Conservation (phyloP, 2,797 vertebrate genomes). For the Phrynocephalus forsythii region DNA sequence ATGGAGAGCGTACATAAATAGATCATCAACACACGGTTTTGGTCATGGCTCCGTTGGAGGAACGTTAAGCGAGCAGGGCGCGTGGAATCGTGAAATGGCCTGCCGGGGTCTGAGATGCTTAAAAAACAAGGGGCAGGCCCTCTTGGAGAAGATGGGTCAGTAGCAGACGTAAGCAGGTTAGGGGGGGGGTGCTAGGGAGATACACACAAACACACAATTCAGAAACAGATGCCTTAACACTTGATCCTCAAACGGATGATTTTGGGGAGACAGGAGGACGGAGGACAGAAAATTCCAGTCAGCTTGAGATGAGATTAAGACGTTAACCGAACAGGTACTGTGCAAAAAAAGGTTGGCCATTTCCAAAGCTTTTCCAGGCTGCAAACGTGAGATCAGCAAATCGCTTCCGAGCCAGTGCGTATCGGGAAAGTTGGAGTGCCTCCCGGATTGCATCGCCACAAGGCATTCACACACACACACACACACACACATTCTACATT, state of each 20-base stretch:
- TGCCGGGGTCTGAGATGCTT: background rate
- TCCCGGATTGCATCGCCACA: background rate
- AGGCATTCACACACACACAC: too few relatives aligned
- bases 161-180: background rate
- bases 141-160: background rate
- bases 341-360: constrained; percentile 71
- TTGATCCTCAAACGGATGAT: constrained; percentile 15
- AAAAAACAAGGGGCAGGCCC: too few relatives aligned
- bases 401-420: constrained; percentile 41
- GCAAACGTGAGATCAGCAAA: constrained; percentile 62
- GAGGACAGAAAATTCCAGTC: constrained; percentile 56
- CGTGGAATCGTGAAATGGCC: fast-evolving
- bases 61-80: constrained; percentile 18
- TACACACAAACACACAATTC: background rate
- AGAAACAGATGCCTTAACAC: background rate
- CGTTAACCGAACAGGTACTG: constrained; percentile 59
- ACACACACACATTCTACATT: too few relatives aligned
- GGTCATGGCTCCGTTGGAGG: constrained; percentile 74
- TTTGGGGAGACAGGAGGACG: background rate
- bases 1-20: constrained; percentile 62
- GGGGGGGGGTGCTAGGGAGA: background rate
- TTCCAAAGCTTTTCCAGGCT: constrained; percentile 59
- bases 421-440: fast-evolving
- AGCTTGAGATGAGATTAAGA: background rate
- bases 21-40: constrained; percentile 78